Conservation (phyloP, 1,140 invertebrate genomes). For the Lamellibrachia luymesi region DNA sequence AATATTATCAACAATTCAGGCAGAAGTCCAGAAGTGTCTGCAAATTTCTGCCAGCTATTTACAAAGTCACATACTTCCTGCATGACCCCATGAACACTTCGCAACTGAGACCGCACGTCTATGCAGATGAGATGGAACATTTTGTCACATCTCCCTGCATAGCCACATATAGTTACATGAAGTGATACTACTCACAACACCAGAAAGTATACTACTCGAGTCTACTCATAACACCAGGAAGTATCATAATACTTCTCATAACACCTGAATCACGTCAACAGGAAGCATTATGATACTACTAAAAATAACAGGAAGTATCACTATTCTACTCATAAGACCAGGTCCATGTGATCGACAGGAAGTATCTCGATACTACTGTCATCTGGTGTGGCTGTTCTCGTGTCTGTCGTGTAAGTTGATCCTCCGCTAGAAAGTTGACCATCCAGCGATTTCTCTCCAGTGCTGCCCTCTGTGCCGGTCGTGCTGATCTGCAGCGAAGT, state of each 20-base stretch:
- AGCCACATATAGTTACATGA: background rate
- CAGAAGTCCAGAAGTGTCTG: background rate
- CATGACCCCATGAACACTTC: background rate
- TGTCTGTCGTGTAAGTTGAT: slow-evolving; percentile 32
- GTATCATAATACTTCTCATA: background rate
- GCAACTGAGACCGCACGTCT: background rate
- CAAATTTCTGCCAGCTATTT: background rate
- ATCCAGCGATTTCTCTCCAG: slow-evolving; percentile 28
- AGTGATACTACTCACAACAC: background rate
- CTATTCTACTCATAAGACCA: background rate
- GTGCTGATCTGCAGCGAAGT: slow-evolving; percentile 31
- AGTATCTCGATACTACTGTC: slow-evolving; percentile 51
- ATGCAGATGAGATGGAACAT: background rate
- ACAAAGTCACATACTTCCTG: background rate
- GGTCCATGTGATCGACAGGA: slow-evolving; percentile 28
- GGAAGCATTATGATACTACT: background rate
- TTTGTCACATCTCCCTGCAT: background rate
- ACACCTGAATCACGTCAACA: background rate
- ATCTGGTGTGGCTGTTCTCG: slow-evolving; percentile 39
- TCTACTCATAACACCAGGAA: background rate
- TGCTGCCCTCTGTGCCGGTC: slow-evolving; percentile 26
- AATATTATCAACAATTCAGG: background rate
- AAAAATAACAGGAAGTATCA: background rate
- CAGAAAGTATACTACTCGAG: background rate
- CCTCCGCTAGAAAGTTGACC: slow-evolving; percentile 27